Percentiles rank a stretch among this genome's conserved stretches.
phyloP scores from a whole-genome alignment of 2,113 vertebrate genomes.

The Actenoides lindsayi region DNA sequence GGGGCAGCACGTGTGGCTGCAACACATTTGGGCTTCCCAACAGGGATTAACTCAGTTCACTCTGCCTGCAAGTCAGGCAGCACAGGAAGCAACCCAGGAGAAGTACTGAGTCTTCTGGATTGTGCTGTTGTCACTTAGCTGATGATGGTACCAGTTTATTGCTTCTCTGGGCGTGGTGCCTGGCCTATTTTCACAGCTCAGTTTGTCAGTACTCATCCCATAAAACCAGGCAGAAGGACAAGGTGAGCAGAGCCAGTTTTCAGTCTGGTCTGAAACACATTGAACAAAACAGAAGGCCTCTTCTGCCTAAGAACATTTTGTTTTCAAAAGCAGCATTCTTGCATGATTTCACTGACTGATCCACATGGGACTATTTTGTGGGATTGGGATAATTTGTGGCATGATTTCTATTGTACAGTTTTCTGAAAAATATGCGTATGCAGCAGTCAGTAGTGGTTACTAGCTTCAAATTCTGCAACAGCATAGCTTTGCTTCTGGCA shows the following conservation, averaged over 20 bases:
- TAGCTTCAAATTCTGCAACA: background rate
- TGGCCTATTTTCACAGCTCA: background rate
- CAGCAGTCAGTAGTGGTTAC: background rate
- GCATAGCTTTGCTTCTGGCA: background rate
- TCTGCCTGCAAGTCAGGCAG: background rate
- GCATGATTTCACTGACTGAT: background rate
- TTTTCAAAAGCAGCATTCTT: background rate
- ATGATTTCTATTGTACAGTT: background rate
- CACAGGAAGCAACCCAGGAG: rapidly evolving
- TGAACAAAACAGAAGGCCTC: background rate
- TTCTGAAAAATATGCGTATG: background rate
- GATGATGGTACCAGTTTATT: background rate
- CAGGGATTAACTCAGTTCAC: background rate
- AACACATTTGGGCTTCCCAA: background rate
- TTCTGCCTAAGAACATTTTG: background rate
- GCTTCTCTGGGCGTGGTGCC: background rate
- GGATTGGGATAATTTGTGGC: background rate
- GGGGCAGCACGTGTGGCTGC: background rate
- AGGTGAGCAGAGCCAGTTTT: background rate
- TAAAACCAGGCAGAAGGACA: background rate
- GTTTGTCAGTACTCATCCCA: background rate
- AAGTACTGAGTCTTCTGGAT: background rate
- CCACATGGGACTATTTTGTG: background rate
- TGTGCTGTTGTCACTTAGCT: background rate
- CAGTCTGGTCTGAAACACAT: background rate